These are phyloP conservation scores for Tetrao urogallus DNA, from an alignment of 2,113 vertebrate species.

Conservation along the genomic window DNA sequence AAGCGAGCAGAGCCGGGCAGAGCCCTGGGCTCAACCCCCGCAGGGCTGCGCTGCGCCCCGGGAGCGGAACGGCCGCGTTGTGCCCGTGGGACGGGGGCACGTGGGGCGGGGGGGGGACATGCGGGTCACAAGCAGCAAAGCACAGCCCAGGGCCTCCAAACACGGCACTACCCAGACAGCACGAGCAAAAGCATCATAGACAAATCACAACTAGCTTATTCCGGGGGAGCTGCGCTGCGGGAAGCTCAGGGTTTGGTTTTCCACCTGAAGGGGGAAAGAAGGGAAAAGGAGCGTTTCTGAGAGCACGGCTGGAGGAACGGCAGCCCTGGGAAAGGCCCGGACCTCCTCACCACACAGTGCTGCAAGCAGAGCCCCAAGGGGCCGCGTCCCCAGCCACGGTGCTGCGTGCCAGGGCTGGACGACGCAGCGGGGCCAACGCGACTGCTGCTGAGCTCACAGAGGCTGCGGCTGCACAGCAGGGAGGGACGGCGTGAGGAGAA, in stretches of 20 bases:
- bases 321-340: not conserved
- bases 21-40: not conserved
- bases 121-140: slow-evolving; percentile 47
- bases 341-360: not conserved
- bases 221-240: not conserved
- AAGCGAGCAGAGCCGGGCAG: not conserved
- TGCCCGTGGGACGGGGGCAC: not conserved
- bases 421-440: not conserved
- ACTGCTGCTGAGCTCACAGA: not conserved
- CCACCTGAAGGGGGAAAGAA: accelerated
- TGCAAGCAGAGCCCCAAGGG: not conserved
- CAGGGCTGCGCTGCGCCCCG: not conserved
- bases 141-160: not conserved
- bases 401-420: not conserved
- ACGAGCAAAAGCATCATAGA: slow-evolving; percentile 37
- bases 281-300: not conserved
- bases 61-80: not conserved
- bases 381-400: not conserved
- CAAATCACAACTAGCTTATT: slow-evolving; percentile 13
- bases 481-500: not conserved
- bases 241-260: not conserved
- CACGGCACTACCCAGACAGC: not conserved
- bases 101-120: not conserved
- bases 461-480: too few species aligned
- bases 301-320: not conserved